Percentiles rank a stretch among this genome's conserved stretches.
These are phyloP conservation scores for Vulpes ferrilata DNA, from an alignment of 2,113 vertebrate genomes.

Conservation along the genomic window DNA sequence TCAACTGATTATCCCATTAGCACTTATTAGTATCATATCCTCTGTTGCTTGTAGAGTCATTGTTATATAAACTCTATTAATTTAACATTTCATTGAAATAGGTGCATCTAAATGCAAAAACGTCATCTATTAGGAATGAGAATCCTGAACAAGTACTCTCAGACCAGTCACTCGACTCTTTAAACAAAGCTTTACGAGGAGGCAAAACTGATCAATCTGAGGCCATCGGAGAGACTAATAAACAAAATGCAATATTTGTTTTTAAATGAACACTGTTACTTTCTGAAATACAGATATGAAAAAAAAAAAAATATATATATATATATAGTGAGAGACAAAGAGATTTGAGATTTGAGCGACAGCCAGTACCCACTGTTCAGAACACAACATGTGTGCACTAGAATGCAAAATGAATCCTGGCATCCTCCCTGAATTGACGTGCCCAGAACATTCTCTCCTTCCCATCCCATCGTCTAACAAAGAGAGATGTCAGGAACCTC, in stretches of 20 bases:
- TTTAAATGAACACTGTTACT: neutral
- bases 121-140: constrained; percentile 2
- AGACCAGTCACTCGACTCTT: neutral
- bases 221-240: neutral
- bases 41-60: neutral
- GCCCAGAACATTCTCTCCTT: neutral
- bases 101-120: neutral
- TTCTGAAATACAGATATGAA: constrained; percentile 38
- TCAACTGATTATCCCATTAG: neutral
- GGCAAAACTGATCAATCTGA: neutral
- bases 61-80: neutral
- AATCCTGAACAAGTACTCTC: neutral
- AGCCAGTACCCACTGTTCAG: neutral
- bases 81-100: neutral
- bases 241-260: neutral
- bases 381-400: neutral
- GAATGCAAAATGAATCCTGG: neutral
- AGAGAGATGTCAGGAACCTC: neutral
- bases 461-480: neutral
- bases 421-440: neutral
- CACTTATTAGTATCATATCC: neutral
- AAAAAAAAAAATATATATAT: neutral
- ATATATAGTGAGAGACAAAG: neutral
- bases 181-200: constrained; percentile 8
- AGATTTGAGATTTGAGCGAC: neutral